A percentile compares a stretch with the other conserved stretches of the same genome.
Evolutionary conservation across 2,797 vertebrate genomes (phyloP).

Genomic region (Rhinogobio ventralis): DNA sequence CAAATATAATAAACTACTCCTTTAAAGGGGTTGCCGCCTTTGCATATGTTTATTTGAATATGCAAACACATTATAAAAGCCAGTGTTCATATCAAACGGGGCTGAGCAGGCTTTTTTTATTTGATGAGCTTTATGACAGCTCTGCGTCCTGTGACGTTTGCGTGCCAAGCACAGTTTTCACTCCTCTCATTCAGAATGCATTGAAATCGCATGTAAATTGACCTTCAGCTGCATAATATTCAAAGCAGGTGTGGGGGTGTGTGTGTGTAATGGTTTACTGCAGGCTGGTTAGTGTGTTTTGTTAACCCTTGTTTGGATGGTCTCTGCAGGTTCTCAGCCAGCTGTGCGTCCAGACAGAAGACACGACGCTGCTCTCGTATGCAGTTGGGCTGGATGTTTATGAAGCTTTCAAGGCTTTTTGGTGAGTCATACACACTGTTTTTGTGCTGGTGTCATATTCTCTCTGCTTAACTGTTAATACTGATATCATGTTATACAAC

Average conservation of each 20-base stretch:
- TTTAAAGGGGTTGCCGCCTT: not conserved
- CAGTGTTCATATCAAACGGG: not conserved
- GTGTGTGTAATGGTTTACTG: not conserved
- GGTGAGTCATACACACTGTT: conserved; percentile 69
- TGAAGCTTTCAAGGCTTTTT: conserved; percentile 80
- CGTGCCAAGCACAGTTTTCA: conserved; percentile 17
- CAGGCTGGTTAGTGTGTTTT: conserved; percentile 20
- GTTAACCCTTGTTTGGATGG: conserved; percentile 45
- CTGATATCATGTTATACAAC: not conserved
- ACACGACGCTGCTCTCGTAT: conserved; percentile 66
- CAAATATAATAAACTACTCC: not conserved
- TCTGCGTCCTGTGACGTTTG: not conserved
- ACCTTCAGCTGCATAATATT: not conserved
- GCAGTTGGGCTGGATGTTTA: conserved; percentile 68
- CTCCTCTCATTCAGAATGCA: not conserved
- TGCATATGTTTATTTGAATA: conserved; percentile 18
- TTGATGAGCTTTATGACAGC: not conserved
- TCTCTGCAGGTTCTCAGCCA: conserved; percentile 57
- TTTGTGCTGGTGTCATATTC: not conserved
- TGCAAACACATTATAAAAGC: not conserved
- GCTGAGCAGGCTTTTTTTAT: not conserved
- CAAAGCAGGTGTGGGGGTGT: conserved; percentile 24
- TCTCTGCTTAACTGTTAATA: not conserved
- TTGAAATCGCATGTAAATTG: conserved; percentile 52
- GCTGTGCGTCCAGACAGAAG: conserved; percentile 53